These are phyloP conservation scores for Drosophila serrata DNA, from an alignment of 1,140 invertebrate species.

Conservation along the genomic window DNA sequence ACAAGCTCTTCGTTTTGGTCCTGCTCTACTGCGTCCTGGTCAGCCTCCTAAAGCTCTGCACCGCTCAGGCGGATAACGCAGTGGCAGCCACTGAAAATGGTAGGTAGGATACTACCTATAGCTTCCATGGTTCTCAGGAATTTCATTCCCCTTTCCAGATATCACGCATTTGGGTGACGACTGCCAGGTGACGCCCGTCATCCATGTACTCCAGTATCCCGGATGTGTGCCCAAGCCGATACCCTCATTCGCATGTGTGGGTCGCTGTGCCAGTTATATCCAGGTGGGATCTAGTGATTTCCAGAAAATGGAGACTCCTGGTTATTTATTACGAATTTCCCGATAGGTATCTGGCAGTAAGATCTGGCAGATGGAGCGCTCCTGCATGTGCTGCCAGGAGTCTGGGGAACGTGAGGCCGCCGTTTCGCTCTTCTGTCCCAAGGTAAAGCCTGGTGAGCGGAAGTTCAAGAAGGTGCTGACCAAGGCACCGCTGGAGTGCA, in stretches of 20 bases:
- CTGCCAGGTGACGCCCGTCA: constrained; percentile 95
- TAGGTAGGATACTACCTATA: neutral
- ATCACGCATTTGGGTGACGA: constrained; percentile 88
- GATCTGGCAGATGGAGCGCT: constrained; percentile 98
- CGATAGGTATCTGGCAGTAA: constrained; percentile 96
- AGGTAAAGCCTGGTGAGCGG: constrained; percentile 93
- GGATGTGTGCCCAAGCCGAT: constrained; percentile 97
- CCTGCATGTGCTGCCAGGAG: constrained; percentile 97
- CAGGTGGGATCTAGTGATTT: constrained; percentile 88
- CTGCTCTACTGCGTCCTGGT: constrained; percentile 71
- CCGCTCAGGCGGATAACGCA: constrained; percentile 62
- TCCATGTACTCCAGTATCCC: constrained; percentile 95
- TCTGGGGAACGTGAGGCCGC: constrained; percentile 96
- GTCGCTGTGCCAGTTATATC: constrained; percentile 95
- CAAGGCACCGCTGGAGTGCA: constrained; percentile 96
- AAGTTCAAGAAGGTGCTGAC: constrained; percentile 95
- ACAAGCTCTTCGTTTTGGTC: constrained; percentile 64
- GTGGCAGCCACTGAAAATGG: constrained; percentile 65
- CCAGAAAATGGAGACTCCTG: fast-evolving
- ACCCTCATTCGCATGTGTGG: constrained; percentile 96
- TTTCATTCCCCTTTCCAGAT: constrained; percentile 43
- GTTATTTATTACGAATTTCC: neutral
- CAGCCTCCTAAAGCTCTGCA: constrained; percentile 69
- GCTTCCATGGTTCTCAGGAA: neutral
- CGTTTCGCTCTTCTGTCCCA: constrained; percentile 95